A percentile compares a stretch with the other conserved stretches of the same genome.
These are phyloP conservation scores for Trichoplusia ni DNA, from an alignment of 1,140 invertebrate genomes.

Conservation along the genomic window DNA sequence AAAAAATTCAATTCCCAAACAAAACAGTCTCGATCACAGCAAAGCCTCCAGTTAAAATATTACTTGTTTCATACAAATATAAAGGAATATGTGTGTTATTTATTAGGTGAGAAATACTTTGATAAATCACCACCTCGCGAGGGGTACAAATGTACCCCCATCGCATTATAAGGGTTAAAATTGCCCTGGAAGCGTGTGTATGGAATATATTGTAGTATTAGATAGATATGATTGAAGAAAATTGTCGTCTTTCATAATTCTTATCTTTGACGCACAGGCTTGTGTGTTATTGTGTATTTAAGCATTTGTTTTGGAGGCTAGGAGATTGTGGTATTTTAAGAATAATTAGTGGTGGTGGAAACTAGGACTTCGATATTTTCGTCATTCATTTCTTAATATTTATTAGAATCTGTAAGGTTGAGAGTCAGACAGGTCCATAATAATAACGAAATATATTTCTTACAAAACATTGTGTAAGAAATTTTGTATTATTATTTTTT, in stretches of 20 bases:
- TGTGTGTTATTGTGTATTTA: background rate
- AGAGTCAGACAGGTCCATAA: too few relatives aligned
- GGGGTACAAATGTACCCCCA: slow-evolving; percentile 41
- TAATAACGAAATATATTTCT: too few relatives aligned
- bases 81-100: slow-evolving; percentile 57
- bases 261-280: slow-evolving; percentile 1
- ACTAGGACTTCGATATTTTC: too few relatives aligned
- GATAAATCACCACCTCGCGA: slow-evolving; percentile 60
- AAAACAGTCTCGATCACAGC: slow-evolving; percentile 34
- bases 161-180: slow-evolving; percentile 49
- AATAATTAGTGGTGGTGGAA: too few relatives aligned
- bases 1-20: background rate
- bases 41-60: slow-evolving; percentile 37
- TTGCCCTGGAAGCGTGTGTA: slow-evolving; percentile 32
- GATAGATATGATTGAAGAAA: slow-evolving; percentile 27
- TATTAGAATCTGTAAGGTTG: too few relatives aligned
- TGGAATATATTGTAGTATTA: slow-evolving; percentile 30
- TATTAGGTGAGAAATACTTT: slow-evolving; percentile 69
- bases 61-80: slow-evolving; percentile 39
- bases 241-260: slow-evolving; percentile 9
- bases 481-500: too few relatives aligned
- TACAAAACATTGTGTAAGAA: too few relatives aligned
- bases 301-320: slow-evolving; percentile 7
- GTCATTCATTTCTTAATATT: too few relatives aligned
- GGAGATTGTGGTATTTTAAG: too few relatives aligned